Conservation (phyloP, 2,797 vertebrate genomes). For the Lepus oiostolus region DNA sequence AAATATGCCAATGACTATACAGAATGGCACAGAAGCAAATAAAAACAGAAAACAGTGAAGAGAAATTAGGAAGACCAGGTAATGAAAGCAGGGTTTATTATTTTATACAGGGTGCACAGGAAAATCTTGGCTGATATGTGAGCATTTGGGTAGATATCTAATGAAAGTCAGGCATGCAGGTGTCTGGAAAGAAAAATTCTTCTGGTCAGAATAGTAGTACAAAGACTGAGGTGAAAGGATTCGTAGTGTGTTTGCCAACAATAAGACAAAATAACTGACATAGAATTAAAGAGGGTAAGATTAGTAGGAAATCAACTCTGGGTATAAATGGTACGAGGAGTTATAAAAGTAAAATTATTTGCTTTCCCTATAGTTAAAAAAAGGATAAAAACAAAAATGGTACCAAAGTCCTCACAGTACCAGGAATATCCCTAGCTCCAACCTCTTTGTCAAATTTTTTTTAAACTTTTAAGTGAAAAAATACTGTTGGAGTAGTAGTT, state of each 20-base stretch:
- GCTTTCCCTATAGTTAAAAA: conserved; percentile 56
- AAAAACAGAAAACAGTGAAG: neutral
- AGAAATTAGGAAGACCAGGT: neutral
- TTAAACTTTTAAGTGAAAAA: too few relatives aligned
- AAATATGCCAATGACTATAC: neutral
- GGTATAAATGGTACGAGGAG: neutral
- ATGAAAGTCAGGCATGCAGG: neutral
- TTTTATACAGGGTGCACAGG: neutral
- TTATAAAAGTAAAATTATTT: conserved; percentile 13
- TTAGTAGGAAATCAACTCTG: neutral
- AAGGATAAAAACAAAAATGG: neutral
- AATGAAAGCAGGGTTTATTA: neutral
- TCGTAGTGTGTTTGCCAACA: neutral
- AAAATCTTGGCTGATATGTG: neutral
- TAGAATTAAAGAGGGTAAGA: neutral
- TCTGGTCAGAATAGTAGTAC: neutral
- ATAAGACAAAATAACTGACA: neutral
- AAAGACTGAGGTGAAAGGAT: neutral
- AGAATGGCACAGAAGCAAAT: neutral
- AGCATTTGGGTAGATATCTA: neutral
- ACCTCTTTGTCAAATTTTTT: conserved; percentile 68
- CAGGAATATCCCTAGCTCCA: conserved; percentile 63
- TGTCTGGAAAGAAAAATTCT: neutral
- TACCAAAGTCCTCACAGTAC: conserved; percentile 29
- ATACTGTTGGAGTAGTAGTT: too few relatives aligned